phyloP scores from a whole-genome alignment of 2,797 vertebrate genomes.

The Brachyalestes nurse region DNA sequence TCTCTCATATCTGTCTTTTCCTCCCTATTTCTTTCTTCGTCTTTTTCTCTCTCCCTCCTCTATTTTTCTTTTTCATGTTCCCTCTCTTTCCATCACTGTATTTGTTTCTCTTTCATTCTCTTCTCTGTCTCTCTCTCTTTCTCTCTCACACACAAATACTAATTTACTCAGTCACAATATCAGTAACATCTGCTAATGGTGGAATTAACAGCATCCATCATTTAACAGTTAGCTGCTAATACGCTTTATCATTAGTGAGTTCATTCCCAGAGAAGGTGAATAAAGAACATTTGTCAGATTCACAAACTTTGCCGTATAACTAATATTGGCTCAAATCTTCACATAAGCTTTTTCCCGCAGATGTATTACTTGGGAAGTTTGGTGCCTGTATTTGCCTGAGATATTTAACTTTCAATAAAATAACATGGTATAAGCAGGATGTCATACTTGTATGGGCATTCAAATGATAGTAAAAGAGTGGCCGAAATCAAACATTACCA shows the following conservation, averaged over 20 bases:
- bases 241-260: not conserved
- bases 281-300: not conserved
- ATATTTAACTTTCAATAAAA: too few species aligned
- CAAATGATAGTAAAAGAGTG: too few species aligned
- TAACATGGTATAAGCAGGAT: too few species aligned
- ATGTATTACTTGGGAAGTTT: too few species aligned
- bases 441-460: too few species aligned
- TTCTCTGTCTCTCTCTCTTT: not conserved
- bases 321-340: not conserved
- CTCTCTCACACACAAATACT: not conserved
- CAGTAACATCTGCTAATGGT: not conserved
- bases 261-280: not conserved
- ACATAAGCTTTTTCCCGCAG: not conserved
- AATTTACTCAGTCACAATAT: not conserved
- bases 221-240: not conserved
- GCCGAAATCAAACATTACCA: too few species aligned
- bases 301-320: not conserved
- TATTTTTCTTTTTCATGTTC: too few species aligned
- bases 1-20: not conserved
- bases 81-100: not conserved
- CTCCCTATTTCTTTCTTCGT: too few species aligned
- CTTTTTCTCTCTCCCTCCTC: too few species aligned
- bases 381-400: too few species aligned
- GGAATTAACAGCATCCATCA: not conserved
- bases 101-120: not conserved